Evolutionary conservation across 2,888 invertebrate genomes (phyloP), one percentile per base, ranked within the genome.

Genomic region (Eupelmus urozonus): DNA sequence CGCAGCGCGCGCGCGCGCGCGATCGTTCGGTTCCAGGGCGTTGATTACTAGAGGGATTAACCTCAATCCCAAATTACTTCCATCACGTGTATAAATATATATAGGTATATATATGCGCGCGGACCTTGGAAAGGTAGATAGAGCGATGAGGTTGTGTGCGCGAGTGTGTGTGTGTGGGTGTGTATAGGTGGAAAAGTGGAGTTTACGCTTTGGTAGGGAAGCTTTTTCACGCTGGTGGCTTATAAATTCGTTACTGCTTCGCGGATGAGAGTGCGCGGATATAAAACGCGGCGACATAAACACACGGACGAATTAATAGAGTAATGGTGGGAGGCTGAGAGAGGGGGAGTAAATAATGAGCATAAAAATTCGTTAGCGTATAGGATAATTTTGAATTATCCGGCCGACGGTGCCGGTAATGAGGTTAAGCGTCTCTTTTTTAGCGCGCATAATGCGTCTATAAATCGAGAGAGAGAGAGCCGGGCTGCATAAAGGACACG

Each of bases 31-130:
- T 63, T 70, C 45, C 65, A 55, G 77, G 73, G 74, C 77, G 77
- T 81, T 81, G 81, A 81, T 81, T 79, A 79, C 81, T 55, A 63
- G 62, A 66, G 74, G 79, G 81, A 81, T 81, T 81, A 79, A 77
- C 81, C 81, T 69, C 74, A 76, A 81, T 81, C 75, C 75, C 59
- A 76, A 81, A 81, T 81, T 77, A 81, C 81, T 79, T 75, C 75
- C 75, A 76, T 78, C 78, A 66, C 23, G n/a, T 13, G 57, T 23
- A 49, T 55, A 29, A n/a, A 20, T 18, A 13, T 20, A 63, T 7
- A 51, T 2, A 42, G 34, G 51, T 34, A 55, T 16, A 25, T 25
- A 34, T 69, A 25, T 55, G 7, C 13, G 9, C 13, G 23, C 29
- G 23, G 1, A 65, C n/a, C 40, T 49, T n/a, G n/a, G n/a, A n/a